These are phyloP conservation scores for Muschampia plurimacula DNA, from an alignment of 2,888 invertebrate genomes.

Conservation along the genomic window DNA sequence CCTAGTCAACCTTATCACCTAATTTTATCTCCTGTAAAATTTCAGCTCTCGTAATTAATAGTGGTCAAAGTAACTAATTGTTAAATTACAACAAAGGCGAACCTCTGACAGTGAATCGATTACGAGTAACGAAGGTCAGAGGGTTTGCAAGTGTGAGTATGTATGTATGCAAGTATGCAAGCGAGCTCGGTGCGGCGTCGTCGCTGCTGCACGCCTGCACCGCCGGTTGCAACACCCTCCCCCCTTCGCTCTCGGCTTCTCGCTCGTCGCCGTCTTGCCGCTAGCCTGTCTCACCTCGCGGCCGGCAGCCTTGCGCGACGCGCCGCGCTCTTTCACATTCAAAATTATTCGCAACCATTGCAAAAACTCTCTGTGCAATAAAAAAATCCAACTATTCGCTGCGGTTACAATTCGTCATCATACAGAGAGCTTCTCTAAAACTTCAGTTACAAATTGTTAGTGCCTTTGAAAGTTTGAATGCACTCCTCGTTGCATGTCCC, in stretches of 20 bases:
- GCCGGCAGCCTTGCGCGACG: slow-evolving; percentile 86
- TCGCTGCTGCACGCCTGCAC: slow-evolving; percentile 86
- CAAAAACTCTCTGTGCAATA: slow-evolving; percentile 86
- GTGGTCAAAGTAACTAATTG: slow-evolving; percentile 61
- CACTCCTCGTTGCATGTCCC: slow-evolving; percentile 88
- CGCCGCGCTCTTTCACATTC: slow-evolving; percentile 86
- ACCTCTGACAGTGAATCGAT: slow-evolving; percentile 77
- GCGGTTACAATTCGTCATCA: slow-evolving; percentile 72
- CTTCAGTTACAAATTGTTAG: slow-evolving; percentile 66
- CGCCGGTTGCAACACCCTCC: slow-evolving; percentile 85
- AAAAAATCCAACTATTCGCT: slow-evolving; percentile 72
- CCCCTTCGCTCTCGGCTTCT: slow-evolving; percentile 84
- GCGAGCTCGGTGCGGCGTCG: slow-evolving; percentile 84
- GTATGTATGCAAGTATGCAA: slow-evolving; percentile 85
- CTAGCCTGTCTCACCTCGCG: slow-evolving; percentile 86
- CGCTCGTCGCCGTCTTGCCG: slow-evolving; percentile 84
- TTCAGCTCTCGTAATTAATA: slow-evolving; percentile 42
- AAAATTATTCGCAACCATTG: slow-evolving; percentile 85
- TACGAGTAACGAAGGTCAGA: slow-evolving; percentile 82
- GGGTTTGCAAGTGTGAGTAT: slow-evolving; percentile 80
- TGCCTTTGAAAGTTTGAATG: slow-evolving; percentile 84
- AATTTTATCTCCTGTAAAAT: slow-evolving; percentile 9
- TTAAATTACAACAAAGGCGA: slow-evolving; percentile 73
- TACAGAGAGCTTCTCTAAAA: slow-evolving; percentile 74
- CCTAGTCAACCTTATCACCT: slow-evolving; percentile 8